Conservation (phyloP, 2,113 vertebrate genomes). For the Orycteropus afer region DNA sequence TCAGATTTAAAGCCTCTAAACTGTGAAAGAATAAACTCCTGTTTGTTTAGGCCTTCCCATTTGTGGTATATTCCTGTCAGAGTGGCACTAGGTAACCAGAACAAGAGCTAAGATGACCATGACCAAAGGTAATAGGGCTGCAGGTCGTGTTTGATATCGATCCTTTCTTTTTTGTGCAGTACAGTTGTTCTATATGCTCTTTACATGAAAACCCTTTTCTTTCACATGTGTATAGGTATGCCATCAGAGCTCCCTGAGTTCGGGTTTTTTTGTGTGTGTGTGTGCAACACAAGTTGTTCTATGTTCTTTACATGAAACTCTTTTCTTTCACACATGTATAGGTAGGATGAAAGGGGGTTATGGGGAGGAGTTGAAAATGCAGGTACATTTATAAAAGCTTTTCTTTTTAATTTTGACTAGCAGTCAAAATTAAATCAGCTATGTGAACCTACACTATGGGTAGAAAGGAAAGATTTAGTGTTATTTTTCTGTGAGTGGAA, state of each 20-base stretch:
- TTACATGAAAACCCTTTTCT: conserved; percentile 3
- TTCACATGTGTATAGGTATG: not conserved
- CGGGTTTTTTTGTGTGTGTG: too few species aligned
- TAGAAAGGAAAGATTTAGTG: conserved; percentile 33
- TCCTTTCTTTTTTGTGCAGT: not conserved
- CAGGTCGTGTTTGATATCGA: conserved; percentile 34
- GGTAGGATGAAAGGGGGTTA: not conserved
- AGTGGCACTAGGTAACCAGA: too few species aligned
- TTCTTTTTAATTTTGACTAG: conserved; percentile 2
- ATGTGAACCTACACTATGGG: not conserved
- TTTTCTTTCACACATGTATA: not conserved
- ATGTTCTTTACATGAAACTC: not conserved
- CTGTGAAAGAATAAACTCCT: too few species aligned
- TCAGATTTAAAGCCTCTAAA: too few species aligned
- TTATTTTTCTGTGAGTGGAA: conserved; percentile 57
- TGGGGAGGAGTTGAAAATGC: not conserved
- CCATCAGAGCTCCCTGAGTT: too few species aligned
- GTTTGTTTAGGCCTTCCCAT: too few species aligned
- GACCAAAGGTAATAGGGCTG: conserved; percentile 15
- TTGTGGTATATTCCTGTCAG: too few species aligned
- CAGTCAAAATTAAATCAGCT: conserved; percentile 39
- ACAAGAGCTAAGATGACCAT: conserved; percentile 2
- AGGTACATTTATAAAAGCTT: conserved; percentile 11
- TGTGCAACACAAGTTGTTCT: not conserved
- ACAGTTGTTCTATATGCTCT: not conserved